Percentiles rank a stretch among this genome's conserved stretches.
Evolutionary conservation across 2,113 vertebrate species (phyloP).

Genomic region (Copsychus sechellarum): DNA sequence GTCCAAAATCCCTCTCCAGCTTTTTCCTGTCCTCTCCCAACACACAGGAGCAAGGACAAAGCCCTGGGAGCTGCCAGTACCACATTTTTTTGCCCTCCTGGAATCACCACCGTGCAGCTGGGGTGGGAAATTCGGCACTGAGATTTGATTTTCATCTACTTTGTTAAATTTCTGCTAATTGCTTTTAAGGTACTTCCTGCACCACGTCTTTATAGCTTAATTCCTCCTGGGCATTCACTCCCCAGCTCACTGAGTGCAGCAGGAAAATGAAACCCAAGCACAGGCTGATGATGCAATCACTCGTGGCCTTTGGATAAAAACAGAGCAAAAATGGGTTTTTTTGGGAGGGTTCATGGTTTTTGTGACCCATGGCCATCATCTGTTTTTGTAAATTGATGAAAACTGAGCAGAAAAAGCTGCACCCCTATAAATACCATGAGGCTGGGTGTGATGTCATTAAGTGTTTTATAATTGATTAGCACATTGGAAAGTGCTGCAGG

Average conservation of each 20-base stretch:
- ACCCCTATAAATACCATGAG: not conserved
- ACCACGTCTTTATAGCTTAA: constrained; percentile 55
- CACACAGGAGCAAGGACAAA: rapidly evolving
- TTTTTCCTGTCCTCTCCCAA: rapidly evolving
- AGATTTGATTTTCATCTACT: constrained; percentile 65
- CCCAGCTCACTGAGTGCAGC: constrained; percentile 43
- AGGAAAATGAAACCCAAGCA: constrained; percentile 53
- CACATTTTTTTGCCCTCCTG: not conserved
- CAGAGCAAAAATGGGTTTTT: not conserved
- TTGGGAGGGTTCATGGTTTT: not conserved
- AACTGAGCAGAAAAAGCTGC: not conserved
- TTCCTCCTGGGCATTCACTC: constrained; percentile 65
- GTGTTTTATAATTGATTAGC: not conserved
- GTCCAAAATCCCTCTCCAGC: not conserved
- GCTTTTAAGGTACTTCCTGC: constrained; percentile 58
- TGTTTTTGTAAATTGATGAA: not conserved
- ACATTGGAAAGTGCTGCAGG: not conserved
- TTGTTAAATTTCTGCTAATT: constrained; percentile 75
- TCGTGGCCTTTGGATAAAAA: not conserved
- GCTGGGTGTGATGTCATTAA: not conserved
- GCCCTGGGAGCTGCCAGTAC: not conserved
- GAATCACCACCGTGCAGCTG: not conserved
- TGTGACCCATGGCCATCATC: not conserved
- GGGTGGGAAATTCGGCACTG: not conserved
- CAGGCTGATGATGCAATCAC: not conserved